phyloP scores from a whole-genome alignment of 1,140 invertebrate species.

The Lepidurus apus region DNA sequence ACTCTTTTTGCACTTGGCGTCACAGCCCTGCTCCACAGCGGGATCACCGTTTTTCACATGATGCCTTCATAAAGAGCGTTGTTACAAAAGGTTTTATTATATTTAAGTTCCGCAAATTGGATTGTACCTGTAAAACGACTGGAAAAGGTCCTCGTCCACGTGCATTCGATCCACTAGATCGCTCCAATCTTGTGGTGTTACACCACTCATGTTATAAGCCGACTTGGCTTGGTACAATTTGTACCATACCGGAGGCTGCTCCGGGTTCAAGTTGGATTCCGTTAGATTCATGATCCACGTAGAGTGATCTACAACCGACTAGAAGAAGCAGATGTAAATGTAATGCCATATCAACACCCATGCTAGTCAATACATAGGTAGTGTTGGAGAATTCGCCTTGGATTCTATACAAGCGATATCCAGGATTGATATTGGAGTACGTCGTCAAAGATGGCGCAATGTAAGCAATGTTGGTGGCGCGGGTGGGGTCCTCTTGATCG shows the following conservation, averaged over 20 bases:
- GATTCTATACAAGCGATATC: conserved; percentile 68
- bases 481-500: conserved; percentile 45
- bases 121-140: conserved; percentile 44
- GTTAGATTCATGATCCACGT: conserved; percentile 73
- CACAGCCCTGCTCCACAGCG: conserved; percentile 48
- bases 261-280: conserved; percentile 57
- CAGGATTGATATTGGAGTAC: conserved; percentile 64
- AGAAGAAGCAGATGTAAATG: conserved; percentile 6
- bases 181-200: conserved; percentile 43
- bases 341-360: conserved; percentile 43
- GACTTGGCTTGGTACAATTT: conserved; percentile 62
- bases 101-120: conserved; percentile 34
- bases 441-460: conserved; percentile 68
- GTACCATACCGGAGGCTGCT: conserved; percentile 56
- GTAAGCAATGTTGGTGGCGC: conserved; percentile 63
- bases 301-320: conserved; percentile 57
- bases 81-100: not conserved
- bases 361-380: conserved; percentile 34
- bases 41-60: conserved; percentile 38
- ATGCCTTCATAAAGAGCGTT: conserved; percentile 33
- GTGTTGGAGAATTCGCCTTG: conserved; percentile 46
- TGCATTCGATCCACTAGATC: conserved; percentile 42
- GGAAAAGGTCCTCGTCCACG: conserved; percentile 42
- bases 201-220: conserved; percentile 51
- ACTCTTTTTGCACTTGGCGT: conserved; percentile 52